phyloP scores from a whole-genome alignment of 2,113 vertebrate species.

The Emydura subglobosa region DNA sequence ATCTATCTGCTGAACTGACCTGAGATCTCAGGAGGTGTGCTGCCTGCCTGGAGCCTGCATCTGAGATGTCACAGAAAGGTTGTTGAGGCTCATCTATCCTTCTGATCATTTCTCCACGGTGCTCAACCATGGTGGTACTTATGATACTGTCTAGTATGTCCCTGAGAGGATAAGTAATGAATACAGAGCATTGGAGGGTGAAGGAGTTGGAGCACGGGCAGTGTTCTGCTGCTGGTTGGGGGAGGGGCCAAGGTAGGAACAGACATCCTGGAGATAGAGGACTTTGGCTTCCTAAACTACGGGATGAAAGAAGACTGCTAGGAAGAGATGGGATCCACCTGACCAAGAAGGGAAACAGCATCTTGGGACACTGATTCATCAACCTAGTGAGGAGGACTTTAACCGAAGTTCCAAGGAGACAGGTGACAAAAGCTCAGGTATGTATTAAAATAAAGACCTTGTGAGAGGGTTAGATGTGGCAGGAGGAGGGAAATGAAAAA shows the following conservation, averaged over 20 bases:
- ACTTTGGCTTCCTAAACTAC: neutral
- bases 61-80: neutral
- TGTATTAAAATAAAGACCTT: too few species aligned
- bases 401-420: too few species aligned
- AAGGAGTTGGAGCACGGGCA: neutral
- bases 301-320: neutral
- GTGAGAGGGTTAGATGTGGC: too few species aligned
- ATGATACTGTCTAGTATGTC: neutral
- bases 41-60: neutral
- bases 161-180: neutral
- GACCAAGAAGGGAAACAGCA: neutral
- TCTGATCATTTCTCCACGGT: neutral
- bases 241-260: neutral
- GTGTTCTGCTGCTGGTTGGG: neutral
- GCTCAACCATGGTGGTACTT: neutral
- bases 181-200: neutral
- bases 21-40: neutral
- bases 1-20: too few species aligned
- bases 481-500: too few species aligned
- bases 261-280: neutral
- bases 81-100: neutral
- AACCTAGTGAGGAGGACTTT: too few species aligned
- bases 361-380: neutral
- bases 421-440: too few species aligned
- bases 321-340: neutral